Evolutionary conservation across 2,888 invertebrate species (phyloP), one percentile per base, ranked within the genome.

Genomic region (Hydrotaea cyrtoneurina): DNA sequence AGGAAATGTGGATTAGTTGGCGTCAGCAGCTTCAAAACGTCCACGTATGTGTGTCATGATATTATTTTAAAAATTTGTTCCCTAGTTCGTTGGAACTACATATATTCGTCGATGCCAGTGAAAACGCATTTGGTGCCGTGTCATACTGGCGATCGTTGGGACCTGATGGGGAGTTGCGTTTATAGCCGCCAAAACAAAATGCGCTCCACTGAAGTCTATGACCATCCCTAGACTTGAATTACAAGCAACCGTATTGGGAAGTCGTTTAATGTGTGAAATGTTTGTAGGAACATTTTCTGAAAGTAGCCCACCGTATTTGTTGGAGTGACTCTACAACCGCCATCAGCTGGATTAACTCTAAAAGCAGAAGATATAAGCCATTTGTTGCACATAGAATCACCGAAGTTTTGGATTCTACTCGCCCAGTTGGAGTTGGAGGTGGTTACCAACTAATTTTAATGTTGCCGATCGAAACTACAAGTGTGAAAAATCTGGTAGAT

Each of bases 401-500:
- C 23, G 84, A 86, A 17, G 64, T 87, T 31, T 78, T 79, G 39
- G 84, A 86, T 17, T 62, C 81, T 23, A 83, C 81, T n/a, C 17
- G 69, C 13, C 36, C 82, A 36, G 77, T 76, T 46, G 79, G n/a
- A n/a, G 88, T 31, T 89, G 88, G 86, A 84, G 86, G 11, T 59
- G 75, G 59, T 43, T 72, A 55, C 64, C 74, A 5, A 74, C 57
- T 7, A 36, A 23, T 59, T 19, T 39, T 15, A 74, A 55, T 26
- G 31, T 23, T 46, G 76, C 76, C 2, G 46, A 76, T 23, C n/a
- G 64, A 43, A 15, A 78, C 82, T 10, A 82, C 78, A 15, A 59
- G 78, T 15, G 21, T 62, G 7, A 78, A 66, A 50, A 17, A 59
- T 4, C 7, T 15, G 7, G 36, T 36, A 2, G 19, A 66, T 23